Evolutionary conservation across 2,888 invertebrate genomes (phyloP).

Genomic region (Tetranychus piercei): DNA sequence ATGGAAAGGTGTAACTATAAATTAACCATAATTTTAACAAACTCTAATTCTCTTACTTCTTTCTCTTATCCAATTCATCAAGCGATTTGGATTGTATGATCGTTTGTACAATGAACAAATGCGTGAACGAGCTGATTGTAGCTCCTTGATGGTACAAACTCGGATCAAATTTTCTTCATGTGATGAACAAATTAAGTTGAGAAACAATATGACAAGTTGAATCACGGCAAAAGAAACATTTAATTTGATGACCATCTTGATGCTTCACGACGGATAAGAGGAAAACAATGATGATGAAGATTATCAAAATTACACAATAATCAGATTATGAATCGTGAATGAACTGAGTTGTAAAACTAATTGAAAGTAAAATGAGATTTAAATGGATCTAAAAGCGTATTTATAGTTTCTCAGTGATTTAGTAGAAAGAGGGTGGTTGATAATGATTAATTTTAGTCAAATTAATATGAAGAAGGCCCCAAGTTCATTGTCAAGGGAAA

Average conservation of each 20-base stretch:
- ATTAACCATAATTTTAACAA: background rate
- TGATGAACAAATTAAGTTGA: background rate
- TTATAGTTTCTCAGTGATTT: background rate
- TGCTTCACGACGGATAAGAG: background rate
- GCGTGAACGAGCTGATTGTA: conserved; percentile 5
- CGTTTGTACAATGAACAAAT: conserved; percentile 9
- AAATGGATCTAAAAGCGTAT: background rate
- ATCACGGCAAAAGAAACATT: background rate
- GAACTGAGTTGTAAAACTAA: background rate
- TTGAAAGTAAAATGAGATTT: background rate
- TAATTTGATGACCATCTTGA: background rate
- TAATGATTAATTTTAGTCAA: background rate
- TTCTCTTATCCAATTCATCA: background rate
- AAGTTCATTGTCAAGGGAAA: background rate
- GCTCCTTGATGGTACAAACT: conserved; percentile 6
- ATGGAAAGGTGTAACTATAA: background rate
- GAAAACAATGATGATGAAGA: background rate
- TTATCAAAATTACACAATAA: background rate
- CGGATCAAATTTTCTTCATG: conserved; percentile 7
- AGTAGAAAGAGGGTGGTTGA: background rate
- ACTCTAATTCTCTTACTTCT: background rate
- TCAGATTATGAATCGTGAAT: background rate
- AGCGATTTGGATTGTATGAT: background rate
- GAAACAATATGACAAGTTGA: background rate
- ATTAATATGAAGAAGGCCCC: background rate